Evolutionary conservation across 2,113 vertebrate genomes (phyloP).

Genomic region (Corythoichthys intestinalis): DNA sequence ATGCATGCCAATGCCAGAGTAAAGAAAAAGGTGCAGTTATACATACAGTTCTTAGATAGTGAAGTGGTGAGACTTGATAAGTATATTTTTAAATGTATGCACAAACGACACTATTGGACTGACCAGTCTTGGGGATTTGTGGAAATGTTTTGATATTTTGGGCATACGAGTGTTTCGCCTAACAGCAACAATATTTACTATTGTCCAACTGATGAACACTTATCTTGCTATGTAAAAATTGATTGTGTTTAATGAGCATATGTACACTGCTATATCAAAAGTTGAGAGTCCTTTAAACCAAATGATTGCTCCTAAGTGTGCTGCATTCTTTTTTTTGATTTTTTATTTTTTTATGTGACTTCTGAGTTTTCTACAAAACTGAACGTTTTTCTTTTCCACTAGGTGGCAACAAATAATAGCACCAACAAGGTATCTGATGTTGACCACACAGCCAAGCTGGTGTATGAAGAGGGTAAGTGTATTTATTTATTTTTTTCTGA

Average conservation of each 20-base stretch:
- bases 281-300: background rate
- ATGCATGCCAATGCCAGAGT: too few relatives aligned
- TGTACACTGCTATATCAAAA: background rate
- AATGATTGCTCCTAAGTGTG: background rate
- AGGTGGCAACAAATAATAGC: conserved; percentile 80
- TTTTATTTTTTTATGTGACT: background rate
- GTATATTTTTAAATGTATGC: too few relatives aligned
- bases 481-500: background rate
- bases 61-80: too few relatives aligned
- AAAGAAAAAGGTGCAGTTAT: too few relatives aligned
- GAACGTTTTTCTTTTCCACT: conserved; percentile 34
- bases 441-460: conserved; percentile 84
- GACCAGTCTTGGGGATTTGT: background rate
- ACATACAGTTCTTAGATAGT: too few relatives aligned
- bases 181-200: background rate
- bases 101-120: too few relatives aligned
- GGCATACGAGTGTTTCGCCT: background rate
- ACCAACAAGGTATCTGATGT: conserved; percentile 63
- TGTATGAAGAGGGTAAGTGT: conserved; percentile 92
- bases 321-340: background rate
- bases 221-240: background rate
- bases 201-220: background rate
- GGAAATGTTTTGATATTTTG: background rate
- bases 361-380: background rate
- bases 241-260: background rate